A percentile compares a stretch with the other conserved stretches of the same genome.
Conservation (phyloP, 2,113 vertebrate genomes). For the Myiopsitta monachus region DNA sequence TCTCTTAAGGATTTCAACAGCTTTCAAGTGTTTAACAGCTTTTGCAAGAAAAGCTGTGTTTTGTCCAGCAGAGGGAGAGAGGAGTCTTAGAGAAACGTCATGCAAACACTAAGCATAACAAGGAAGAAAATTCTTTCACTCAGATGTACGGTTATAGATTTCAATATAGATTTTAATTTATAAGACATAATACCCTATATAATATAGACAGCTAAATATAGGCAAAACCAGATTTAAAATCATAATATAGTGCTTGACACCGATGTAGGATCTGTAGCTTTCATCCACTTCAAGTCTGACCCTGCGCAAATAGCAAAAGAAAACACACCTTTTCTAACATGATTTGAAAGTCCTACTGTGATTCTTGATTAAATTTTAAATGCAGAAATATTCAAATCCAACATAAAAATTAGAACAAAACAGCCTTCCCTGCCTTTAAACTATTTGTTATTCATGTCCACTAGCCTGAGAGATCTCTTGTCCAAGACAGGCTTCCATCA, state of each 20-base stretch:
- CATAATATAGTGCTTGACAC: not conserved
- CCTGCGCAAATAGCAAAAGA: not conserved
- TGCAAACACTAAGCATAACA: not conserved
- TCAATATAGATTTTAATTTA: not conserved
- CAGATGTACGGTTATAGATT: not conserved
- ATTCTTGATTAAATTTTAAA: not conserved
- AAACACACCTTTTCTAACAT: not conserved
- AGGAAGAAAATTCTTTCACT: not conserved
- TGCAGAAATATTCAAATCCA: not conserved
- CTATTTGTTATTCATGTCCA: not conserved
- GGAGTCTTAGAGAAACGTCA: not conserved
- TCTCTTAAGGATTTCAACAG: not conserved
- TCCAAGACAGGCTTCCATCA: not conserved
- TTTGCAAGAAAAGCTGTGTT: not conserved
- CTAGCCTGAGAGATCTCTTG: not conserved
- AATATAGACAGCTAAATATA: not conserved
- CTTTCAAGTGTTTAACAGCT: not conserved
- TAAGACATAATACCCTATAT: not conserved
- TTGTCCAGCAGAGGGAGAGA: slow-evolving; percentile 38
- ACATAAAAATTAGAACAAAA: not conserved
- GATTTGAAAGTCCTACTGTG: not conserved
- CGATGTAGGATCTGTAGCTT: not conserved
- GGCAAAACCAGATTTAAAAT: not conserved
- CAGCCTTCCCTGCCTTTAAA: not conserved
- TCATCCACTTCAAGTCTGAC: not conserved